Evolutionary conservation across 2,888 invertebrate genomes (phyloP).

Genomic region (Caenorhabditis sulstoni): DNA sequence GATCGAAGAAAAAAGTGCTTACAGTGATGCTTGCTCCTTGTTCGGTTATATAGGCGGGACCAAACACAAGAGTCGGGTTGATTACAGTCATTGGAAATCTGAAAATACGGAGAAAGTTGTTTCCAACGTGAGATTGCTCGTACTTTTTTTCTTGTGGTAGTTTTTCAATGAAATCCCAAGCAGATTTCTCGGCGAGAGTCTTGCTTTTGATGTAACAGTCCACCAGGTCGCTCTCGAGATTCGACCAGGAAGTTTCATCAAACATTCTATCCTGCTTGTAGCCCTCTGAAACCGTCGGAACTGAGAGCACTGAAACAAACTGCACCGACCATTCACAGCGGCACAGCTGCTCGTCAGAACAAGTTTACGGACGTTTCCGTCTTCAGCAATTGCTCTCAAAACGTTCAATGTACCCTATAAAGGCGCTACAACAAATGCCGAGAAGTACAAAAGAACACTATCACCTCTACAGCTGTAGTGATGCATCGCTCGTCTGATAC

Average conservation of each 20-base stretch:
- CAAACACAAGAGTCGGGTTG: conserved; percentile 83
- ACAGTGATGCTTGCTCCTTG: conserved; percentile 79
- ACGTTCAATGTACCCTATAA: conserved; percentile 71
- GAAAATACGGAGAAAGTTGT: too few species aligned
- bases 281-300: conserved; percentile 70
- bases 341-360: conserved; percentile 83
- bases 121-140: too few species aligned
- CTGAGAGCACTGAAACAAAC: conserved; percentile 3
- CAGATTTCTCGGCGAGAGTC: conserved; percentile 83
- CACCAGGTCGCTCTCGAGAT: conserved; percentile 65
- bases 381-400: conserved; percentile 73
- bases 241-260: conserved; percentile 76
- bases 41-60: conserved; percentile 81
- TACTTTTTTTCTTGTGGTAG: conserved; percentile 52
- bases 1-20: conserved; percentile 26
- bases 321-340: conserved; percentile 81
- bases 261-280: conserved; percentile 72
- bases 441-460: conserved; percentile 17
- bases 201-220: conserved; percentile 81
- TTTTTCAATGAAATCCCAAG: conserved; percentile 83
- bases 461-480: conserved; percentile 64
- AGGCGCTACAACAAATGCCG: not conserved
- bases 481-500: conserved; percentile 74
- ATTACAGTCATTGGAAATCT: conserved; percentile 83
- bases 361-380: conserved; percentile 82